Evolutionary conservation across 2,888 invertebrate genomes (phyloP).

Genomic region (Heliconius charithonia): DNA sequence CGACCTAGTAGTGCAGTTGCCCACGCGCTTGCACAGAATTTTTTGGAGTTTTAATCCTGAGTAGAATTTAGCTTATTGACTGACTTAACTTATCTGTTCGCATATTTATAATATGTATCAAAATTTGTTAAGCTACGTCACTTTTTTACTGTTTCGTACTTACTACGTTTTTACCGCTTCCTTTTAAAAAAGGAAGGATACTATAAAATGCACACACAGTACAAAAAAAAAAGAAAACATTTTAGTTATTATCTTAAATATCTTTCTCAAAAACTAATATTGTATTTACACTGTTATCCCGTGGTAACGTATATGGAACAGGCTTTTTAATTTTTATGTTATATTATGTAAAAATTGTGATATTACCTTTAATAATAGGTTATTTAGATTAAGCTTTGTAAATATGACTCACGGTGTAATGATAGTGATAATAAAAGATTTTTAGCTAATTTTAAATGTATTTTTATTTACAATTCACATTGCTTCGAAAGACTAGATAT

Average conservation of each 20-base stretch:
- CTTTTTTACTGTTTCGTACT: no score
- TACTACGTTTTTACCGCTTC: no score
- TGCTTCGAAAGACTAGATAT: slow-evolving; percentile 57
- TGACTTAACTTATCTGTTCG: no score
- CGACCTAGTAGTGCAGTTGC: no score
- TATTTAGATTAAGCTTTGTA: slow-evolving; percentile 52
- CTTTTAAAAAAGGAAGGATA: no score
- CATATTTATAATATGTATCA: no score
- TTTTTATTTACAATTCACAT: slow-evolving; percentile 35
- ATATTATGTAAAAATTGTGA: slow-evolving; percentile 51
- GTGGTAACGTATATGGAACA: background rate
- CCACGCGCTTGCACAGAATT: no score
- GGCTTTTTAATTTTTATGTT: background rate
- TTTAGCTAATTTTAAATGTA: slow-evolving; percentile 39
- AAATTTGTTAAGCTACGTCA: no score
- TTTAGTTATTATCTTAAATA: background rate
- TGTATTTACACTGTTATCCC: background rate
- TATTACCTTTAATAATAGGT: slow-evolving; percentile 52
- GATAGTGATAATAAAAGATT: slow-evolving; percentile 51
- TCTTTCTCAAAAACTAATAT: background rate
- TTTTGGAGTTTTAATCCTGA: no score
- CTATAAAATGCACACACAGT: background rate
- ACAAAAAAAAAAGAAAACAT: background rate
- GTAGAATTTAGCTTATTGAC: no score
- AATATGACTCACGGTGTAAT: slow-evolving; percentile 58